A percentile compares a stretch with the other conserved stretches of the same genome.
Evolutionary conservation across 2,888 invertebrate genomes (phyloP).

Genomic region (Allolobophora icterica): DNA sequence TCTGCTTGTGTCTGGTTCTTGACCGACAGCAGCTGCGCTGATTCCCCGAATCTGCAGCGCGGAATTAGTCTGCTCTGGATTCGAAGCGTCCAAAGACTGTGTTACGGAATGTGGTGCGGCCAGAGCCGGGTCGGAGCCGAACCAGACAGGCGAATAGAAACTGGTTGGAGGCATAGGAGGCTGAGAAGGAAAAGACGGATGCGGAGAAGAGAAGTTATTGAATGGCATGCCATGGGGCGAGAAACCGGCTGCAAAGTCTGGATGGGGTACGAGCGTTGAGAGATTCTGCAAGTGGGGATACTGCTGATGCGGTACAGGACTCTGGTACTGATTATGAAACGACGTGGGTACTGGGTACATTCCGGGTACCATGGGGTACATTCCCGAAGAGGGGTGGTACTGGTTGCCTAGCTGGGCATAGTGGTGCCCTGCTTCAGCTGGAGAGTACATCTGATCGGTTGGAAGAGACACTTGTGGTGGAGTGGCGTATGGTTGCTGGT

Average conservation of each 20-base stretch:
- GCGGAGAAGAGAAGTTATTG: neutral
- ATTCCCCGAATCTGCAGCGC: neutral
- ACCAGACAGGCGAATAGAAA: neutral
- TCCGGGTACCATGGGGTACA: conserved; percentile 15
- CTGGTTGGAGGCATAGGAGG: neutral
- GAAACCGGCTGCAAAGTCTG: neutral
- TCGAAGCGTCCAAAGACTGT: neutral
- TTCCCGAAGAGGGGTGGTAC: neutral
- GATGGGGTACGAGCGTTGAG: conserved; percentile 18
- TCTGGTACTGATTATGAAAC: conserved; percentile 4
- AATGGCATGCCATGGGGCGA: conserved; percentile 5
- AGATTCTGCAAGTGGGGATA: conserved; percentile 34
- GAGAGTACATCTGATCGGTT: neutral
- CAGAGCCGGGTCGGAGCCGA: neutral
- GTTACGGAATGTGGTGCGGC: neutral
- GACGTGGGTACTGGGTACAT: conserved; percentile 22
- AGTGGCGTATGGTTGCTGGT: conserved; percentile 18
- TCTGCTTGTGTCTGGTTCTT: neutral
- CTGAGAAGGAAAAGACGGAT: neutral
- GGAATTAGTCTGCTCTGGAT: neutral
- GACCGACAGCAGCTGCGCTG: neutral
- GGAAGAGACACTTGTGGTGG: neutral
- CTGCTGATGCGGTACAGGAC: conserved; percentile 32
- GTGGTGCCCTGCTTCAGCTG: neutral
- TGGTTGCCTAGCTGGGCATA: neutral